Evolutionary conservation across 2,113 vertebrate species (phyloP).

Genomic region (Notothenia rossii): DNA sequence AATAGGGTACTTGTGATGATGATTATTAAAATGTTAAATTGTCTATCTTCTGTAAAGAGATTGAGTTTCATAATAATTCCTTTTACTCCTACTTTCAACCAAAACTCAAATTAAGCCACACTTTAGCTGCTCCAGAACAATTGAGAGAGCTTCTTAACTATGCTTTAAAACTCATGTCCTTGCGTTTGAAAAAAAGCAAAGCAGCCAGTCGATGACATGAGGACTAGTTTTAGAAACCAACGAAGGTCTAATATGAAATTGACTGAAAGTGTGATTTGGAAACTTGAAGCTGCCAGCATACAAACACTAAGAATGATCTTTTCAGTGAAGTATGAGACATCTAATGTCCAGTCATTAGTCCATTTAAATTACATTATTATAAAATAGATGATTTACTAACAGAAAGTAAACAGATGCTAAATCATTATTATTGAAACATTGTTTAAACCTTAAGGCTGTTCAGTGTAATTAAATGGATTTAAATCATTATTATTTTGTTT

Average conservation of each 20-base stretch:
- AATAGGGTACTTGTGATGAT: neutral
- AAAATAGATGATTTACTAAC: neutral
- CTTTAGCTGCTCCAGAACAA: conserved; percentile 14
- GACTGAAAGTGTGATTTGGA: neutral
- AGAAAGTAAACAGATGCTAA: neutral
- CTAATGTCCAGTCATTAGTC: neutral
- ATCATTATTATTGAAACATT: neutral
- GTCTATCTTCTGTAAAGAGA: neutral
- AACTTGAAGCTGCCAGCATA: neutral
- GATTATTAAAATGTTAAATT: neutral
- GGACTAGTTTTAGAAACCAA: neutral
- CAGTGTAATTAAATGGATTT: too few relatives aligned
- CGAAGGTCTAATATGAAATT: neutral
- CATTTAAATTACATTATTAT: neutral
- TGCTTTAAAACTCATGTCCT: conserved; percentile 32
- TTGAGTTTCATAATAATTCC: neutral
- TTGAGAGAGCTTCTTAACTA: conserved; percentile 23
- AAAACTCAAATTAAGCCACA: conserved; percentile 17
- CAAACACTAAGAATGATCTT: neutral
- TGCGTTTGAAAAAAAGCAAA: conserved; percentile 6
- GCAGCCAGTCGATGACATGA: neutral
- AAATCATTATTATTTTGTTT: too few relatives aligned
- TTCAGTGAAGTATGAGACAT: neutral
- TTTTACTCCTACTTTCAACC: neutral
- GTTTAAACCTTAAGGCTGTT: neutral